Evolutionary conservation across 2,888 invertebrate genomes (phyloP), one percentile per base, ranked within the genome.

Genomic region (Chalcosyrphus nemorum): DNA sequence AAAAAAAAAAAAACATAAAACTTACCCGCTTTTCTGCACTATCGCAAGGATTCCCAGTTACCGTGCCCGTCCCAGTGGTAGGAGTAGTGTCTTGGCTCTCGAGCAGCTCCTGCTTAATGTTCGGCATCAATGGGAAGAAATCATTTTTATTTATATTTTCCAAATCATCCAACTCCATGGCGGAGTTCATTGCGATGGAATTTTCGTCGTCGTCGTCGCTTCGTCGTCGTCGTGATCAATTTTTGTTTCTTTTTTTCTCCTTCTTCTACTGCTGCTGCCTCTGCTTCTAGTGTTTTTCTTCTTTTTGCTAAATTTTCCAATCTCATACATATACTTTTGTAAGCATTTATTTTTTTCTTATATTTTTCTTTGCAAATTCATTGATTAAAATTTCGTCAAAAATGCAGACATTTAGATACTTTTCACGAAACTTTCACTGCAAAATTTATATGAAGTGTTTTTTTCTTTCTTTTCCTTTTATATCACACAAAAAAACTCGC

Each of bases 21-120:
- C 91, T 91, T 89, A 92, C 92, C 88, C 91, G 89, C 87, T 92
- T 92, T 68, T 92, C 92, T 17, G 90, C 92, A 85, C 92, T 92
- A 80, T 92, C 92, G 68, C 91, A 92, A 63, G 91, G 91, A 88
- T 91, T 91, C 11, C 90, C 90, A 86, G 89, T 87, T 24, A 89
- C 87, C 1, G 86, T 87, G 11, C 88, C 88, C 38, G 88, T 82
- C 15, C 88, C 88, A 43, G 88, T 82, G 38, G 78, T 87, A 4
- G 88, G 87, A 43, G 89, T 38, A 38, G 38, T 86, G 66, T 88
- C 89, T 52, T 89, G 88, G 0, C 87, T 87, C 84, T 90, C 90
- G 86, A 91, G 80, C 77, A 90, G 90, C 77, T 92, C 91, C 86
- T 92, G 91, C 61, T 92, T 92, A 63, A 91, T 91, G 38, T 90